Conservation (phyloP, 2,888 invertebrate species). For the Acleris emargana region DNA sequence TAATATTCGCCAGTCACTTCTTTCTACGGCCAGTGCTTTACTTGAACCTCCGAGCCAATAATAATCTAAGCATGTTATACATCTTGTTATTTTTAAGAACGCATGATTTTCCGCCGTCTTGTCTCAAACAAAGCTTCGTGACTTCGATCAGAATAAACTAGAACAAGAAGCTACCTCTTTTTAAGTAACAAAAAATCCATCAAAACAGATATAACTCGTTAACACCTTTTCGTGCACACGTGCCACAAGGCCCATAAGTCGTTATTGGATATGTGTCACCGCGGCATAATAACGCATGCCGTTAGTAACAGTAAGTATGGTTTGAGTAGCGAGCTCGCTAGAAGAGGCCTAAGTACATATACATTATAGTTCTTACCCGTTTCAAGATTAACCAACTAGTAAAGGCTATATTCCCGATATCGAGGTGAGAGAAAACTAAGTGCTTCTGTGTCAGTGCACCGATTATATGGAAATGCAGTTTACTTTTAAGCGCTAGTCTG, state of each 20-base stretch:
- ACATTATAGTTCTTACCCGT: slow-evolving; percentile 44
- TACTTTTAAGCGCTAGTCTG: slow-evolving; percentile 12
- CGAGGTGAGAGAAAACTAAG: slow-evolving; percentile 63
- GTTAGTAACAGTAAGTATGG: slow-evolving; percentile 54
- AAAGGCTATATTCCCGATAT: slow-evolving; percentile 39
- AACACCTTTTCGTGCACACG: slow-evolving; percentile 21
- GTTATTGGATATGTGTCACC: slow-evolving; percentile 54
- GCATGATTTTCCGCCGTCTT: no score
- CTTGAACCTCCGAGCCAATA: no score
- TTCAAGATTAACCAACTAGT: slow-evolving; percentile 47
- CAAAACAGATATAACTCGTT: slow-evolving; percentile 7
- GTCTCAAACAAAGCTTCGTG: no score
- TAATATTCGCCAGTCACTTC: no score
- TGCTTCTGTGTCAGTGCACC: slow-evolving; percentile 28
- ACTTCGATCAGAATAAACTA: no score
- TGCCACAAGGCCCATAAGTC: slow-evolving; percentile 25
- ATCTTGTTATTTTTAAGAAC: no score
- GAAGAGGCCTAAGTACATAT: slow-evolving; percentile 20
- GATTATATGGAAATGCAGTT: slow-evolving; percentile 36
- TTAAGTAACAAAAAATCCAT: slow-evolving; percentile 2
- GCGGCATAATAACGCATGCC: slow-evolving; percentile 66
- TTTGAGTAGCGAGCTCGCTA: slow-evolving; percentile 32
- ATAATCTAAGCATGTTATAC: no score
- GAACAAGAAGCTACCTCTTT: no score
- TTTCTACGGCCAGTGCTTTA: no score